Evolutionary conservation across 2,888 invertebrate species (phyloP).

Genomic region (Epiblema foenella): DNA sequence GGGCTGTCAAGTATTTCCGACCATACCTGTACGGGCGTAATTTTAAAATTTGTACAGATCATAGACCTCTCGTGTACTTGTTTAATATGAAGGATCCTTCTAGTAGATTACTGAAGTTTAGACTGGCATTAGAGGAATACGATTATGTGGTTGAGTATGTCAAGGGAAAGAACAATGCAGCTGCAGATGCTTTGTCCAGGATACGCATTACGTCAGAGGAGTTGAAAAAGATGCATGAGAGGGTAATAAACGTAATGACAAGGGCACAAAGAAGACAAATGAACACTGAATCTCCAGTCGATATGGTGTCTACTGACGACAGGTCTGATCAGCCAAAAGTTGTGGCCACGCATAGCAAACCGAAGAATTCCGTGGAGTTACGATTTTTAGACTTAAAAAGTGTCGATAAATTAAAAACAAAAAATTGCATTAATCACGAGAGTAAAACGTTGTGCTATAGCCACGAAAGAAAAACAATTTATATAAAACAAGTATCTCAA

Average conservation of each 20-base stretch:
- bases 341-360: too few relatives aligned
- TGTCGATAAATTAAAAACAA: neutral
- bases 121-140: too few relatives aligned
- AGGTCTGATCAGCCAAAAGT: neutral
- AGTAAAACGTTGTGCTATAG: neutral
- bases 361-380: neutral
- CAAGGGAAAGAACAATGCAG: slow-evolving; percentile 1
- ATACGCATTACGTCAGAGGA: neutral
- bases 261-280: neutral
- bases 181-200: slow-evolving; percentile 6
- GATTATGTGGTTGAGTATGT: neutral
- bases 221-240: neutral
- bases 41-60: too few relatives aligned
- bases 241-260: neutral
- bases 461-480: neutral
- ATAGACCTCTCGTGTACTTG: too few relatives aligned
- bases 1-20: too few relatives aligned
- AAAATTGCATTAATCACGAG: too few relatives aligned
- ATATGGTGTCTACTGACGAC: neutral
- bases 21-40: too few relatives aligned
- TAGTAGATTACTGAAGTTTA: too few relatives aligned
- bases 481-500: slow-evolving; percentile 5
- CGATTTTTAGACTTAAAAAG: neutral
- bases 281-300: neutral
- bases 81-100: too few relatives aligned